Conservation (phyloP, 2,797 vertebrate genomes). For the Leptatherina wallacei region DNA sequence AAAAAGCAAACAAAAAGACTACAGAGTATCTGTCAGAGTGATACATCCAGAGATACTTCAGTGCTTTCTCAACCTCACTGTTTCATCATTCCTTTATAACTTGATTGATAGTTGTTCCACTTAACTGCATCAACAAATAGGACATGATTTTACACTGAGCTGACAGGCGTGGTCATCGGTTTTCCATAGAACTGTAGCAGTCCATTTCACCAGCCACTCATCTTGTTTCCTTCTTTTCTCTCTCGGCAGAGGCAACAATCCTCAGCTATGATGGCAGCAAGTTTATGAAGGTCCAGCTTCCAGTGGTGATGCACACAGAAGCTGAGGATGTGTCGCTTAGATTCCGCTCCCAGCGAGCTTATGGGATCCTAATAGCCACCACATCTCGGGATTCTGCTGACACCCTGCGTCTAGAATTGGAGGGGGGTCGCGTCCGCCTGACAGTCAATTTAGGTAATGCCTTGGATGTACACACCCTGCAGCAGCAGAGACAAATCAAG, state of each 20-base stretch:
- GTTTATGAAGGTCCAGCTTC: conserved; percentile 99
- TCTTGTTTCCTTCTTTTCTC: conserved; percentile 18
- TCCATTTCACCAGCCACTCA: conserved; percentile 31
- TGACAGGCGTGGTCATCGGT: conserved; percentile 25
- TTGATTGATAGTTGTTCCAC: conserved; percentile 28
- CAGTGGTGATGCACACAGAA: conserved; percentile 97
- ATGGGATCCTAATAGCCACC: conserved; percentile 95
- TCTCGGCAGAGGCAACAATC: conserved; percentile 90
- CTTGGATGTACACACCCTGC: conserved; percentile 38
- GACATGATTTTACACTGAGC: conserved; percentile 30
- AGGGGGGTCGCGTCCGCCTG: conserved; percentile 94
- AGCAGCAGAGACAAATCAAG: conserved; percentile 40
- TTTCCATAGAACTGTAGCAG: conserved; percentile 16
- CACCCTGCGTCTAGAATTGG: conserved; percentile 94
- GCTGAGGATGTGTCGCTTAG: conserved; percentile 95
- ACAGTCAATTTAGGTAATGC: conserved; percentile 97
- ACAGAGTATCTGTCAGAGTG: neutral
- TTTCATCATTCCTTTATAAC: conserved; percentile 36
- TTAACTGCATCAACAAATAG: conserved; percentile 30
- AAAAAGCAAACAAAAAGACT: neutral
- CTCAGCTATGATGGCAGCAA: conserved; percentile 98
- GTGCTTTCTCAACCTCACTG: conserved; percentile 30
- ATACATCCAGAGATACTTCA: neutral
- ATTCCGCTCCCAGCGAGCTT: conserved; percentile 96
- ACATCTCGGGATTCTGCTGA: conserved; percentile 95